A percentile compares a stretch with the other conserved stretches of the same genome.
phyloP scores from a whole-genome alignment of 35 echinoderm and acorn worm genomes.

The Hemicentrotus pulcherrimus region DNA sequence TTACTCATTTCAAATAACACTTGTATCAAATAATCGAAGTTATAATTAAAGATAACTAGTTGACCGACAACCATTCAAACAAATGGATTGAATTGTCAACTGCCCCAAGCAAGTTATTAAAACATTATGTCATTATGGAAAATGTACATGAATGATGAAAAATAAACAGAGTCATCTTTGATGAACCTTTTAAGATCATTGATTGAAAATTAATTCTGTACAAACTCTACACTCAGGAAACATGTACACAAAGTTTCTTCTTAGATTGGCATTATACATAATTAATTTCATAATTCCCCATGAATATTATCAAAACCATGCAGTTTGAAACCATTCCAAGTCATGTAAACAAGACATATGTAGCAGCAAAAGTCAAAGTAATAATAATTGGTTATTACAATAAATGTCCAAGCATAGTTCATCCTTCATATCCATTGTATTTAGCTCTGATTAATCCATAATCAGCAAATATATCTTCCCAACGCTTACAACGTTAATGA shows the following conservation, averaged over 20 bases:
- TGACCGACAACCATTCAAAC: not conserved
- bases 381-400: not conserved
- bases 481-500: not conserved
- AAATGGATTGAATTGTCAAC: not conserved
- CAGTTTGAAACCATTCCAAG: not conserved
- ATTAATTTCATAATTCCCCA: not conserved
- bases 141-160: not conserved
- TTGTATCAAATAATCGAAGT: not conserved
- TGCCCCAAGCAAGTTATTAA: conserved; percentile 7
- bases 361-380: not conserved
- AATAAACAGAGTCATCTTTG: not conserved
- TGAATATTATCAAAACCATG: not conserved
- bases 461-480: not conserved
- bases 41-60: not conserved
- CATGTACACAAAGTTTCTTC: not conserved
- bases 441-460: not conserved
- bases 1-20: not conserved
- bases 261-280: not conserved
- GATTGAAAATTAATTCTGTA: conserved; percentile 1
- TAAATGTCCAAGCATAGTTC: not conserved
- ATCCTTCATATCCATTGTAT: not conserved
- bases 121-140: not conserved
- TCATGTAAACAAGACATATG: not conserved
- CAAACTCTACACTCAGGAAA: not conserved
- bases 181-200: not conserved